Base-by-base conservation (phyloP, 2,888 invertebrate species). In the Corbicula japonica region DNA sequence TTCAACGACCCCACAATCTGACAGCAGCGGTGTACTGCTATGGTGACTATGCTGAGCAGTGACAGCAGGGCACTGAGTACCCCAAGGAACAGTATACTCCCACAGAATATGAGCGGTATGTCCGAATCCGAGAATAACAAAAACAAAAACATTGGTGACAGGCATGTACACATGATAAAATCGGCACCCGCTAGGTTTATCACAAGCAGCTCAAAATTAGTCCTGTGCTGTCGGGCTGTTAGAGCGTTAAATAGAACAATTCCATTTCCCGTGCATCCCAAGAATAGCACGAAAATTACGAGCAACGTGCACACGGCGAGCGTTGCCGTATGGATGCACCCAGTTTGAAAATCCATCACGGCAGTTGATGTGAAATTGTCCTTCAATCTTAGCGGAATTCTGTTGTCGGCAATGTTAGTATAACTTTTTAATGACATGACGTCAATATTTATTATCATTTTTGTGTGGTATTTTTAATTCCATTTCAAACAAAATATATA, bases 241-340 rank as follows among this genome's bases (percentile, higher is more conserved):
- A 87, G 44, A 2, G 89, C 87, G 15, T 87, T 83, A 35, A 89
- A 75, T 28, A 90, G 70, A n/a, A 90, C 89, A 34, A 88, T 75
- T 10, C 87, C 87, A 78, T 90, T 90, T n/a, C 90, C 90, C 10
- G 89, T 83, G 34, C 88, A 87, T 12, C 90, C 90, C 54, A 90
- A 76, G 28, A 90, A 68, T 28, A 90, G 74, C 18, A 89, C 89
- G 62, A 90, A 89, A 1, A 88, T 85, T n/a, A 87, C 86, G 23
- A 90, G 81, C 23, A 90, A 89, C 3, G 89, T 90, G 70, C 89
- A 89, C 30, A 90, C 90, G 0, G 89, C 88, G n/a, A 89, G 70
- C 0, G 90, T 89, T 23, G 90, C 90, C 21, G 88, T 88, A 73
- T 90, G 90, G 6, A 90, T 89, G 18, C 86, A 85, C 6, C 87